Percentiles rank a stretch among this genome's conserved stretches.
These are phyloP conservation scores for Lacerta agilis DNA, from an alignment of 2,797 vertebrate genomes.

Conservation along the genomic window DNA sequence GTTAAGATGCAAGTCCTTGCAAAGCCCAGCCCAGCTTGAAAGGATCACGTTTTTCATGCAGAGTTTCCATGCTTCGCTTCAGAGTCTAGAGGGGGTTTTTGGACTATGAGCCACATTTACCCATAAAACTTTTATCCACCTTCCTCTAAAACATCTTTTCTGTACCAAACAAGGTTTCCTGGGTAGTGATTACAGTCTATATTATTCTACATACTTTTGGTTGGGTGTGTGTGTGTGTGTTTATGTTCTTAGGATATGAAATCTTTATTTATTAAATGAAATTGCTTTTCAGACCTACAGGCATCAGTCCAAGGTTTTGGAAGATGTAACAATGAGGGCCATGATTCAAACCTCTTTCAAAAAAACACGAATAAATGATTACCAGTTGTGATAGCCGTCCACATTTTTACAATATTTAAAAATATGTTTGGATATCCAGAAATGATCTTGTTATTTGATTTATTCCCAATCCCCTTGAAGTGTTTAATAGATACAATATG, in stretches of 20 bases:
- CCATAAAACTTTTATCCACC: conserved; percentile 54
- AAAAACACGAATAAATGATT: conserved; percentile 81
- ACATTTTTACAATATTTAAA: conserved; percentile 82
- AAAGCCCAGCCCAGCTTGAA: conserved; percentile 35
- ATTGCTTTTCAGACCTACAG: conserved; percentile 69
- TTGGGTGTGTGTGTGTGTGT: conserved; percentile 28
- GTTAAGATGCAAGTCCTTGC: conserved; percentile 11
- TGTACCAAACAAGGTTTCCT: conserved; percentile 63
- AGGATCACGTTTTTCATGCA: conserved; percentile 44
- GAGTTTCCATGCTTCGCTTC: conserved; percentile 52
- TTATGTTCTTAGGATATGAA: conserved; percentile 74
- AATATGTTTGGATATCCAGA: conserved; percentile 82
- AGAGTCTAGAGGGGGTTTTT: conserved; percentile 52
- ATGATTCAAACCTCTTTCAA: conserved; percentile 77
- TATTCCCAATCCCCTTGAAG: conserved; percentile 83
- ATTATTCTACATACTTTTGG: conserved; percentile 59
- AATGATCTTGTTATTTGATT: conserved; percentile 84
- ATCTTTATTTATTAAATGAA: conserved; percentile 74
- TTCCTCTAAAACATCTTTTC: conserved; percentile 58
- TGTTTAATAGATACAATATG: conserved; percentile 87
- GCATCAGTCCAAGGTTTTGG: conserved; percentile 63
- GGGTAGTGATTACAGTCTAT: conserved; percentile 53
- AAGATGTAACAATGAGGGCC: conserved; percentile 73
- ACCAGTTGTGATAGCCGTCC: conserved; percentile 82
- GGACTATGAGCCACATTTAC: conserved; percentile 41